Conservation (phyloP, 2,113 vertebrate species). For the Lagopus muta region DNA sequence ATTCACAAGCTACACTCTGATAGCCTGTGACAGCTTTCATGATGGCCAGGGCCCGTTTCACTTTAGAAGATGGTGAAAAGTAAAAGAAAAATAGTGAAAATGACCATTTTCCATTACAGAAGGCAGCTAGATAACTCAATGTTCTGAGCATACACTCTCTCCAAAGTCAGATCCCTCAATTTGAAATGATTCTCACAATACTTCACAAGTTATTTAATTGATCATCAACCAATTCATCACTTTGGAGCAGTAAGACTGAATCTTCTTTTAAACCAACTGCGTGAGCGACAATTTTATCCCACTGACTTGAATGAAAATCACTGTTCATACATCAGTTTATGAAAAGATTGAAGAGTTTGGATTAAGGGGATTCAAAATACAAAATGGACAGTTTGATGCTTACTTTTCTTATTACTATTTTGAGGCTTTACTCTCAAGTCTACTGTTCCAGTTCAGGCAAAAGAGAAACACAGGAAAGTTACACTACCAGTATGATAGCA, state of each 20-base stretch:
- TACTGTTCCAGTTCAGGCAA: background rate
- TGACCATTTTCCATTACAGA: background rate
- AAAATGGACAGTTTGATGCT: background rate
- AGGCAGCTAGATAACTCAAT: background rate
- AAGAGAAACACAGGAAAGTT: background rate
- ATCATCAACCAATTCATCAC: background rate
- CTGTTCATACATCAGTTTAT: background rate
- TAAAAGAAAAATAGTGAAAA: background rate
- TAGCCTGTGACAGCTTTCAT: background rate
- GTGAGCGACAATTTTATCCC: background rate
- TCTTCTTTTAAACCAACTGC: background rate
- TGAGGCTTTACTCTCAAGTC: background rate
- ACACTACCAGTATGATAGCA: background rate
- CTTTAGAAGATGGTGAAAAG: background rate
- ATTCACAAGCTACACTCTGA: background rate
- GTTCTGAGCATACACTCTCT: no score
- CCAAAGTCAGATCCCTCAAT: background rate
- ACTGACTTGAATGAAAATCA: background rate
- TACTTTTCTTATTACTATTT: background rate
- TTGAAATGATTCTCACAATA: background rate
- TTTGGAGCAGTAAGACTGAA: background rate
- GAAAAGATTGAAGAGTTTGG: background rate
- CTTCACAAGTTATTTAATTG: background rate
- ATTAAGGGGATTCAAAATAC: background rate
- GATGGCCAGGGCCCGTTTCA: background rate